A percentile compares a stretch with the other conserved stretches of the same genome.
These are phyloP conservation scores for Nasonia oneida DNA, from an alignment of 2,888 invertebrate genomes.

Conservation along the genomic window DNA sequence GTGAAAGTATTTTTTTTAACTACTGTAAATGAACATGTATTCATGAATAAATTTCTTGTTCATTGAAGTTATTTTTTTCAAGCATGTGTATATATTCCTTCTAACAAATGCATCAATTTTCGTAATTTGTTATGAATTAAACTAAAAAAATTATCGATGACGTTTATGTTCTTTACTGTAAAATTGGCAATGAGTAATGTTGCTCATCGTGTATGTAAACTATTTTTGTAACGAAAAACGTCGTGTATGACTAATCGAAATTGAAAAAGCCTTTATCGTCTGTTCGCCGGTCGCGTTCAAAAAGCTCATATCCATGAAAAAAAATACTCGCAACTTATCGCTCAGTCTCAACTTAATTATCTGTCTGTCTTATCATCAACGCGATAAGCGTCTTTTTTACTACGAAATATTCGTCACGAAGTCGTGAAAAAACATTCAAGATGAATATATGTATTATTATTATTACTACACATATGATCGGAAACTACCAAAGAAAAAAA, in stretches of 20 bases:
- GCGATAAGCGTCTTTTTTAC: neutral
- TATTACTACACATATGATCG: neutral
- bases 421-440: neutral
- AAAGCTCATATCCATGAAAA: neutral
- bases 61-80: neutral
- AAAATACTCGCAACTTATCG: neutral
- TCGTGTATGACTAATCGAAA: neutral
- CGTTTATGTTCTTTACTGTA: no score
- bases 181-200: no score
- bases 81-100: neutral
- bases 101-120: no score
- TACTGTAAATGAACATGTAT: constrained; percentile 40
- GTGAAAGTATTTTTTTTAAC: constrained; percentile 53
- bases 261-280: neutral
- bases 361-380: neutral
- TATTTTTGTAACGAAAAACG: neutral
- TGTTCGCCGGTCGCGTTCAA: neutral
- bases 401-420: neutral
- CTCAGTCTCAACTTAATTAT: neutral
- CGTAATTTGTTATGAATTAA: no score
- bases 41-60: constrained; percentile 38
- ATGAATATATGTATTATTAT: neutral
- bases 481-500: constrained; percentile 26
- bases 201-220: no score
- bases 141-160: no score